These are phyloP conservation scores for Cantharis nigra DNA, from an alignment of 2,888 invertebrate genomes.

Conservation along the genomic window DNA sequence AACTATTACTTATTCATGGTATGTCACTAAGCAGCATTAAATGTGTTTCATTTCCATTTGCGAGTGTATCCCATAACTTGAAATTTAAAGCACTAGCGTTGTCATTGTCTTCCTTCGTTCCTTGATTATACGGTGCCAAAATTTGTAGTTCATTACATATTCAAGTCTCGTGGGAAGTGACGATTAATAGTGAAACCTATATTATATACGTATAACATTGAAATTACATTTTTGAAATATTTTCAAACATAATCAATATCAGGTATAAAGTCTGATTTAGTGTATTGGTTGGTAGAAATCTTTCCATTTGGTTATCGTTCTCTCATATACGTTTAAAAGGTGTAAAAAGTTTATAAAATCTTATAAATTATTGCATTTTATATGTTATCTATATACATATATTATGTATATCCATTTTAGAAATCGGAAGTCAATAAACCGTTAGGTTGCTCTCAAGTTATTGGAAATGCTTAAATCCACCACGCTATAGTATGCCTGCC, in stretches of 20 bases:
- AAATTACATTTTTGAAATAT: background rate
- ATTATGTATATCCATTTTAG: conserved; percentile 20
- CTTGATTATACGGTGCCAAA: conserved; percentile 23
- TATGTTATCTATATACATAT: conserved; percentile 14
- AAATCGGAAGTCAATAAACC: conserved; percentile 32
- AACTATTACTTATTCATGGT: conserved; percentile 23
- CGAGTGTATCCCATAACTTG: conserved; percentile 19
- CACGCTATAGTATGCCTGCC: conserved; percentile 31
- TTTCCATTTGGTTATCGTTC: conserved; percentile 5
- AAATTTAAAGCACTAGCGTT: conserved; percentile 19
- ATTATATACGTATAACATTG: conserved; percentile 6
- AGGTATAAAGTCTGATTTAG: background rate
- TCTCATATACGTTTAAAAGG: conserved; percentile 3
- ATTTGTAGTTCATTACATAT: conserved; percentile 23
- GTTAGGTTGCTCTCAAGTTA: conserved; percentile 20
- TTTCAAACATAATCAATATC: background rate
- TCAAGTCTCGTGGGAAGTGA: conserved; percentile 14
- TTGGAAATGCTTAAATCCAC: conserved; percentile 27
- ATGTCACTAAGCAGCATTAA: conserved; percentile 18
- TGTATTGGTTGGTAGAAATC: background rate
- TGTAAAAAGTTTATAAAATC: conserved; percentile 19
- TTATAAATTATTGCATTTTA: conserved; percentile 17
- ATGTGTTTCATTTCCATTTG: conserved; percentile 22
- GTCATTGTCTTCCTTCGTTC: conserved; percentile 9
- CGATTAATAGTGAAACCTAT: conserved; percentile 21